Percentiles rank a stretch among this genome's conserved stretches.
Conservation (phyloP, 2,888 invertebrate species). For the Rosalia funebris region DNA sequence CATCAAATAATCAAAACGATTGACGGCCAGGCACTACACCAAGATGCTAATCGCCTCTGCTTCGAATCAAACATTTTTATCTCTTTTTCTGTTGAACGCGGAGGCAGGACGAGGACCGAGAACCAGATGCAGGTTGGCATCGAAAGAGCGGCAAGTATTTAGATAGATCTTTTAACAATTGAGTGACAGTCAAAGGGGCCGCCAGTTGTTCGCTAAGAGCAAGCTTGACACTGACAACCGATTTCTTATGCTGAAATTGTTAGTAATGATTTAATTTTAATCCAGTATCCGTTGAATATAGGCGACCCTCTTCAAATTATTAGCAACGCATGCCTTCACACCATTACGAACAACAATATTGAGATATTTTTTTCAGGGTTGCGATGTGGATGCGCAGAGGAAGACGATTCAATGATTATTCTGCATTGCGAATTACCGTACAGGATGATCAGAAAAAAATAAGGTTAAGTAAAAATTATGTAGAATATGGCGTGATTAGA, state of each 20-base stretch:
- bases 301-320: slow-evolving; percentile 48
- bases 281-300: slow-evolving; percentile 49
- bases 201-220: slow-evolving; percentile 53
- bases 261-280: slow-evolving; percentile 55
- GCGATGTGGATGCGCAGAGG: no score
- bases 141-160: slow-evolving; percentile 51
- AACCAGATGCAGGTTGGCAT: slow-evolving; percentile 11
- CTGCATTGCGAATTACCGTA: no score
- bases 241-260: slow-evolving; percentile 54
- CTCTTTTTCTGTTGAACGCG: neutral
- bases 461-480: no score
- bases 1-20: slow-evolving; percentile 52
- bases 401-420: no score
- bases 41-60: slow-evolving; percentile 47
- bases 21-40: slow-evolving; percentile 51
- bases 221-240: slow-evolving; percentile 51
- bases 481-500: no score
- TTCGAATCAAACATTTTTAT: slow-evolving; percentile 21
- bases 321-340: slow-evolving; percentile 49
- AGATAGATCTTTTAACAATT: slow-evolving; percentile 59
- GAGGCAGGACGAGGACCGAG: neutral
- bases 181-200: slow-evolving; percentile 58
- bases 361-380: no score
- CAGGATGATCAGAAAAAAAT: no score
- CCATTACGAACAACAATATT: slow-evolving; percentile 13